Percentiles rank a stretch among this genome's conserved stretches.
phyloP scores from a whole-genome alignment of 2,113 vertebrate genomes.

The Zosterops pallidus region DNA sequence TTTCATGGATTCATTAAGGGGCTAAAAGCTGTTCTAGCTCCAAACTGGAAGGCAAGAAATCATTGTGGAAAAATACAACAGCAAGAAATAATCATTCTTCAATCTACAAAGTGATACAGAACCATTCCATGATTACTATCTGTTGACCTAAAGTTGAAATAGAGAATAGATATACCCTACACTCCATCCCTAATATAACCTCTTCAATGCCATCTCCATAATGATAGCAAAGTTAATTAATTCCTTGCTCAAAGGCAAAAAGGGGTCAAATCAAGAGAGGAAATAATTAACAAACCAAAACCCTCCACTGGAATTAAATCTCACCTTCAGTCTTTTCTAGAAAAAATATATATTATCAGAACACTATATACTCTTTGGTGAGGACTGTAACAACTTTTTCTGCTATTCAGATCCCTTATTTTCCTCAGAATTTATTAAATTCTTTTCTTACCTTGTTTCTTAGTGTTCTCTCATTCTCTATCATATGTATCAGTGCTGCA shows the following conservation, averaged over 20 bases:
- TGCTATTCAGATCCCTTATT: not conserved
- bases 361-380: not conserved
- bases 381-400: not conserved
- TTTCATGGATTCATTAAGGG: not conserved
- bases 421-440: not conserved
- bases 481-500: not conserved
- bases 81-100: not conserved
- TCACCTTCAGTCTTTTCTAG: not conserved
- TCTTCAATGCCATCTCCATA: not conserved
- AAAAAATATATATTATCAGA: not conserved
- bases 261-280: not conserved
- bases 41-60: not conserved
- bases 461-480: not conserved
- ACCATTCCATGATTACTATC: not conserved
- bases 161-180: not conserved
- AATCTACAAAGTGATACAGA: not conserved
- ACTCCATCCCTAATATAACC: not conserved
- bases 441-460: not conserved
- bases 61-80: not conserved
- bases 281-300: not conserved
- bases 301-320: not conserved
- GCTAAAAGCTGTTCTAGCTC: not conserved
- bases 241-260: not conserved
- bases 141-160: not conserved
- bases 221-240: not conserved